A percentile compares a stretch with the other conserved stretches of the same genome.
These are phyloP conservation scores for Bedellia somnulentella DNA, from an alignment of 2,888 invertebrate genomes.

Conservation along the genomic window DNA sequence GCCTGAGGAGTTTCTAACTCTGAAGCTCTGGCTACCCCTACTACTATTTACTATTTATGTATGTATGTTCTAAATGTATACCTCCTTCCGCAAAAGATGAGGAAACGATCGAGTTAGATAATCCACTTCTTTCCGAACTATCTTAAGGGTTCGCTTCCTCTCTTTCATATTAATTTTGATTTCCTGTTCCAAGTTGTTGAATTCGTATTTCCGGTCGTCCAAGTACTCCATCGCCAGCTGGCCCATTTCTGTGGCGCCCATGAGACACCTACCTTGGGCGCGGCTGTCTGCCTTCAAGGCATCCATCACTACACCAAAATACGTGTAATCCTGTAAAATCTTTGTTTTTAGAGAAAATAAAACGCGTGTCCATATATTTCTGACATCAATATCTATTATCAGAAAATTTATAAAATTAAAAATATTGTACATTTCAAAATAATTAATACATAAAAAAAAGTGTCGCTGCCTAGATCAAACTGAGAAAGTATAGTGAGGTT, in stretches of 20 bases:
- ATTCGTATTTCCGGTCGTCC: conserved; percentile 64
- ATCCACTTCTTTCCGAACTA: conserved; percentile 45
- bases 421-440: no score
- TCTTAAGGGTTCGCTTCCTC: conserved; percentile 55
- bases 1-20: no score
- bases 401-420: no score
- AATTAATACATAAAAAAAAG: no score
- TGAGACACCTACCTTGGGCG: conserved; percentile 64
- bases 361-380: no score
- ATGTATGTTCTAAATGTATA: no score
- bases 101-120: conserved; percentile 45
- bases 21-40: no score
- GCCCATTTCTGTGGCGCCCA: conserved; percentile 66
- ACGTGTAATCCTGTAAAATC: conserved; percentile 65
- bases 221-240: conserved; percentile 69
- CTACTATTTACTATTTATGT: no score
- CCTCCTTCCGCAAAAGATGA: conserved; percentile 46
- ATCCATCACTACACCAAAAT: conserved; percentile 64
- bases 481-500: no score
- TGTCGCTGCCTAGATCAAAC: no score
- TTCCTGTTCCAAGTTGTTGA: conserved; percentile 56
- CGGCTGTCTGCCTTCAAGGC: conserved; percentile 61
- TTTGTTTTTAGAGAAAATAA: neutral
- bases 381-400: no score
- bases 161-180: conserved; percentile 67